Evolutionary conservation across 30 jellyfish, hydroid and myxozoan species (phyloP), one percentile per base, ranked within the genome.

Genomic region (Phacellophora camtschatica): DNA sequence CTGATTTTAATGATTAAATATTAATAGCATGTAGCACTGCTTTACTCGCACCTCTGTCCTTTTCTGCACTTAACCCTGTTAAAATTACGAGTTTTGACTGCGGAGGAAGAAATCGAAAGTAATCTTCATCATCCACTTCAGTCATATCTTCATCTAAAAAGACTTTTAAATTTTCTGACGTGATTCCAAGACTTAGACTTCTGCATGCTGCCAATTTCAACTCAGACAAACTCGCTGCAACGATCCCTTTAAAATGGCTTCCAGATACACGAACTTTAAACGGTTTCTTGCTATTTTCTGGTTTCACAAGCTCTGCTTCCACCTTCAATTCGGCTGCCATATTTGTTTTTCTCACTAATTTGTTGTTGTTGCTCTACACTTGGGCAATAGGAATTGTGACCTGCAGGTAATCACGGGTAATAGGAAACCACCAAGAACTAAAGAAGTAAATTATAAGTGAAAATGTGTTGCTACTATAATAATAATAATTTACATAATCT

Each of bases 121-220:
- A 93, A 51, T 81, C 89, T 24, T 93, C 97, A 74, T 93, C 96
- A 25, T 74, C 93, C 19, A 93, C 74, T 34, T 79, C 96, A 31
- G 99, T 93, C 35, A 96, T 85, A 63, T 93, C 99, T 59, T 81
- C 92, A 11, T 91, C 95, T 51, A 93, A 43, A 62, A 42, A 82
- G 1, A 82, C 86, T 25, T 55, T 37, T 41, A 59, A 34, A 2
- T 54, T 85, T 16, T 66, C 42, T 5, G 70, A 5, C 29, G 70
- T 29, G 13, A 71, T 18, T 41, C 46, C 41, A n/a, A 67, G 66
- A 12, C 53, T 41, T 62, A 67, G 66, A 12, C 53, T 41, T 62
- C n/a, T 37, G 32, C 75, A 34, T 34, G 86, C 85, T 27, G 42
- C 69, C 0, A 23, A 19, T 29, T 82, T 82, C 13, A 82, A 34